These are phyloP conservation scores for Euzophera pinguis DNA, from an alignment of 2,888 invertebrate genomes.

Conservation along the genomic window DNA sequence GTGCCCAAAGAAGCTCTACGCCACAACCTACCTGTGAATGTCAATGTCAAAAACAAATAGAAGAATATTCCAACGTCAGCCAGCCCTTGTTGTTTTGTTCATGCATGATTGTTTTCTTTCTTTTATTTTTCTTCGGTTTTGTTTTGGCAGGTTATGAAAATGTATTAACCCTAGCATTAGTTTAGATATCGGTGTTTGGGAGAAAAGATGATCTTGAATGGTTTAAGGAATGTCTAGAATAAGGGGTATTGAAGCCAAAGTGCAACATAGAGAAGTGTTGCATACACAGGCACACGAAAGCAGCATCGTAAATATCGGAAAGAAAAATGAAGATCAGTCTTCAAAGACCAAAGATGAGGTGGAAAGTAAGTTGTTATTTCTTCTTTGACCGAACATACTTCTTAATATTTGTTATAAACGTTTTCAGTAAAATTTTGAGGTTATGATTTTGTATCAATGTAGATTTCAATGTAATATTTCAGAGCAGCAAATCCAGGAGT, in stretches of 20 bases:
- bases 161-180: not conserved
- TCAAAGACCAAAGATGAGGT: slow-evolving; percentile 50
- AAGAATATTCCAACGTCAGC: no score
- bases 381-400: not conserved
- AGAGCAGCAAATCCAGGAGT: slow-evolving; percentile 63
- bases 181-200: not conserved
- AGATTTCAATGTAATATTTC: slow-evolving; percentile 19
- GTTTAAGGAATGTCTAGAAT: slow-evolving; percentile 54
- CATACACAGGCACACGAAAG: slow-evolving; percentile 46
- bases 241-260: slow-evolving; percentile 59
- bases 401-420: not conserved
- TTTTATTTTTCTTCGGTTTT: slow-evolving; percentile 12
- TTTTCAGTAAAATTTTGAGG: not conserved
- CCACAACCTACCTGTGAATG: no score
- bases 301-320: slow-evolving; percentile 42
- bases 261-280: slow-evolving; percentile 45
- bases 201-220: slow-evolving; percentile 15
- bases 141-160: slow-evolving; percentile 11
- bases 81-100: no score
- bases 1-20: no score
- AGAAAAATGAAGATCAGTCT: slow-evolving; percentile 45
- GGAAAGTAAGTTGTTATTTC: slow-evolving; percentile 49
- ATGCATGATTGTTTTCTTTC: not conserved
- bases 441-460: not conserved
- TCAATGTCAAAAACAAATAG: no score